A percentile compares a stretch with the other conserved stretches of the same genome.
Evolutionary conservation across 2,888 invertebrate species (phyloP).

Genomic region (Caenorhabditis wallacei): DNA sequence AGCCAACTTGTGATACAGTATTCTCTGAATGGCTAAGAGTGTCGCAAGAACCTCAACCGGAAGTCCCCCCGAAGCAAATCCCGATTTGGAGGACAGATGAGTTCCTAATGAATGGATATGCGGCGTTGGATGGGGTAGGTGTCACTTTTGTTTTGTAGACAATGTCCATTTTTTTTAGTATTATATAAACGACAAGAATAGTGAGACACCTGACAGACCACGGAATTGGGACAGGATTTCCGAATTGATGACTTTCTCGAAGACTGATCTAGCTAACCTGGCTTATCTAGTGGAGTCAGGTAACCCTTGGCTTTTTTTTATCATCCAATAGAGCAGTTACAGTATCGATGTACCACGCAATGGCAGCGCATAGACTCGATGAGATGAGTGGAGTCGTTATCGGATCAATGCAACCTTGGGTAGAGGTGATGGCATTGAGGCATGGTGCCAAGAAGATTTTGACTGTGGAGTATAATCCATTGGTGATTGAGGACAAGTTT

Average conservation of each 20-base stretch:
- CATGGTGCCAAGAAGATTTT: conserved; percentile 52
- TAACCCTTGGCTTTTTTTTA: background rate
- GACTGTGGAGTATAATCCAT: conserved; percentile 63
- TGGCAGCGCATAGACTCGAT: conserved; percentile 36
- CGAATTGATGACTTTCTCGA: conserved; percentile 23
- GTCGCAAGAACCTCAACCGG: conserved; percentile 41
- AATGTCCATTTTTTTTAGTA: no score
- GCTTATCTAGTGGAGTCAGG: conserved; percentile 31
- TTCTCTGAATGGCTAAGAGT: conserved; percentile 49
- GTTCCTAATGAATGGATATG: conserved; percentile 43
- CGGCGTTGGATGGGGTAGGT: conserved; percentile 25
- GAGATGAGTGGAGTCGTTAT: conserved; percentile 54
- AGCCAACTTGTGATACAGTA: conserved; percentile 36
- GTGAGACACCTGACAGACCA: conserved; percentile 15
- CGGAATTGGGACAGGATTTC: conserved; percentile 33
- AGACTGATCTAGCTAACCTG: conserved; percentile 22
- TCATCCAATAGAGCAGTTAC: background rate
- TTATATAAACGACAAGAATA: conserved; percentile 45
- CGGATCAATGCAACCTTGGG: conserved; percentile 66
- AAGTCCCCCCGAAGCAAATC: conserved; percentile 31
- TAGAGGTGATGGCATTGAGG: conserved; percentile 55
- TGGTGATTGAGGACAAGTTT: conserved; percentile 42
- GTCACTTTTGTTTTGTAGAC: no score
- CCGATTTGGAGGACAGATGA: conserved; percentile 17
- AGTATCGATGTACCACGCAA: conserved; percentile 60